Evolutionary conservation across 92 coral and sea anemone genomes (phyloP), one percentile per base, ranked within the genome.

Genomic region (Plumapathes pennacea): DNA sequence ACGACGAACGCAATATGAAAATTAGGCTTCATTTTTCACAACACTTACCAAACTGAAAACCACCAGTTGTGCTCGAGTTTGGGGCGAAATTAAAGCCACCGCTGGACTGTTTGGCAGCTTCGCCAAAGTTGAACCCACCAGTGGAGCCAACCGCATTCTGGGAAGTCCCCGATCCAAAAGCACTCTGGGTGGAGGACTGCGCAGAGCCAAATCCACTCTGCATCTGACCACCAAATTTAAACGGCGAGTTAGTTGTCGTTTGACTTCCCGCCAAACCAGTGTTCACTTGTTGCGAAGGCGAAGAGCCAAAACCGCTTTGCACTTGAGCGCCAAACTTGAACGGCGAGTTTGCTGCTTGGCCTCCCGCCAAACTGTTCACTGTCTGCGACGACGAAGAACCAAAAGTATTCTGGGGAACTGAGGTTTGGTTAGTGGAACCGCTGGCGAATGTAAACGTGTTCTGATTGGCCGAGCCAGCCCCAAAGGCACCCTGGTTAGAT

Each of bases 1-100:
- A n/a, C n/a, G n/a, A n/a, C n/a, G n/a, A n/a, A n/a, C n/a, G n/a
- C n/a, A n/a, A n/a, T n/a, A n/a, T n/a, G n/a, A n/a, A n/a, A n/a
- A n/a, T n/a, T n/a, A n/a, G n/a, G n/a, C n/a, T n/a, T n/a, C n/a
- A n/a, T n/a, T n/a, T n/a, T n/a, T n/a, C n/a, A n/a, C n/a, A n/a
- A n/a, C n/a, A 36, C 84, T 50, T 48, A 78, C 85, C 85, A 42
- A 78, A 78, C 14, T 66, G 64, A 27, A 66, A 66, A 32, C 63
- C 52, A 1, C 31, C 44, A 3, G 61, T 14, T 21, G 40, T 32
- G 28, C 60, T 47, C 11, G 37, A 14, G 38, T 33, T 11, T 3
- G 46, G 20, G 8, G 6, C 65, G 42, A 72, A 72, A 39, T 64
- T 72, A 38, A 72, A 72, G 11, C 65, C 80, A 3, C 80, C 74